Evolutionary conservation across 2,113 vertebrate genomes (phyloP), one percentile per base, ranked within the genome.

Genomic region (Neolamprologus caudopunctatus): DNA sequence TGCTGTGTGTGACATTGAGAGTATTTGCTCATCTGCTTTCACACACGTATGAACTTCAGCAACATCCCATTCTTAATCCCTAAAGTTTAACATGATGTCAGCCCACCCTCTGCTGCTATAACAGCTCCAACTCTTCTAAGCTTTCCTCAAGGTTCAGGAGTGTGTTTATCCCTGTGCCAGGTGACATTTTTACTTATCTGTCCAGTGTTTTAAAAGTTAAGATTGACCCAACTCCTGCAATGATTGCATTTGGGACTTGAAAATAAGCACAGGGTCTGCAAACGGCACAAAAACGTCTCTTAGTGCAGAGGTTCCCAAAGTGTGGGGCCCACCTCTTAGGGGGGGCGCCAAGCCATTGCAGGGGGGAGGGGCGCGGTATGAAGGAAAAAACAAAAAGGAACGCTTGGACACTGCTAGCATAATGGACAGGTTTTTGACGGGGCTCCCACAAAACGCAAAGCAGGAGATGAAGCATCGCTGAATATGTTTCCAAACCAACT

Each of bases 391-490:
- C 3, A 11, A 12, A 55, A 55, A 13, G 4, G 4, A 57, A 57
- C 1, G 0, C 54, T 57, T 26, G 24, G 24, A 26, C 0, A 0
- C 54, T 57, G 12, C 2, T 26, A 57, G 54, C 24, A 14, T 14
- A 0, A 55, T 7, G 0, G 21, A 24, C 53, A 55, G 4, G 11
- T 55, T 55, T 55, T 55, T 55, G 1, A 55, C 2, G 11, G 54
- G 54, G 55, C 55, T 0, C 24, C 7, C 13, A 28, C 4, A 2
- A 28, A 58, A 58, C 1, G 0, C 24, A 9, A 58, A 28, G 55
- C 55, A 58, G 55, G 55, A 9, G 0, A 57, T 16, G 55, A 58
- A 58, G 55, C 1, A 28, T 9, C 2, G 1, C 7, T 3, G 2
- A 57, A 57, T 28, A 57, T 28, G 55, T 28, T 57, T 57, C 24